A percentile compares a stretch with the other conserved stretches of the same genome.
Conservation (phyloP, 2,888 invertebrate species). For the Nebria salina region DNA sequence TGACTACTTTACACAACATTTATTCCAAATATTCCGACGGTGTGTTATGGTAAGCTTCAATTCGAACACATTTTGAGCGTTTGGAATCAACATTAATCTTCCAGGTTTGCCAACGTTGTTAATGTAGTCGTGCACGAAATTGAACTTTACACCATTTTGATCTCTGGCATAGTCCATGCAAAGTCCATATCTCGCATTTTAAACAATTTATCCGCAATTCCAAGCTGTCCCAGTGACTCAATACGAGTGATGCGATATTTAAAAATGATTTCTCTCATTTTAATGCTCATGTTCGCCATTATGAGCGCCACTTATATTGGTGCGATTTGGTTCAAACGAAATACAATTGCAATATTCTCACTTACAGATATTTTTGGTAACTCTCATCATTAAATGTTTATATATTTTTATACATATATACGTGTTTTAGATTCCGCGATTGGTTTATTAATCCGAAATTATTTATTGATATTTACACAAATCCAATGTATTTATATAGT, state of each 20-base stretch:
- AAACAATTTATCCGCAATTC: constrained; percentile 21
- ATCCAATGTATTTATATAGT: constrained; percentile 29
- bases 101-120: constrained; percentile 27
- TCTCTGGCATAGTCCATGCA: constrained; percentile 23
- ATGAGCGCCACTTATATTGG: constrained; percentile 17
- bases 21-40: constrained; percentile 13
- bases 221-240: constrained; percentile 20
- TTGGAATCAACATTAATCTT: constrained; percentile 8
- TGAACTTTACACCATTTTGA: constrained; percentile 32
- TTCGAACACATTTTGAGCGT: background rate
- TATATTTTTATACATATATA: too few relatives aligned
- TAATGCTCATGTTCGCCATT: constrained; percentile 18
- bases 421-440: background rate
- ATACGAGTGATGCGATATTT: constrained; percentile 25
- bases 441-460: constrained; percentile 27
- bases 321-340: constrained; percentile 23
- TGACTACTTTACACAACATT: constrained; percentile 16
- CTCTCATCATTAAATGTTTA: background rate
- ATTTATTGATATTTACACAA: constrained; percentile 34
- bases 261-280: constrained; percentile 15
- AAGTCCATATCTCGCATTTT: constrained; percentile 21
- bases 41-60: constrained; percentile 30
- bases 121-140: constrained; percentile 28
- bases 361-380: constrained; percentile 29
- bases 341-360: constrained; percentile 19